phyloP scores from a whole-genome alignment of 2,113 vertebrate species.

The Prietella phreatophila region DNA sequence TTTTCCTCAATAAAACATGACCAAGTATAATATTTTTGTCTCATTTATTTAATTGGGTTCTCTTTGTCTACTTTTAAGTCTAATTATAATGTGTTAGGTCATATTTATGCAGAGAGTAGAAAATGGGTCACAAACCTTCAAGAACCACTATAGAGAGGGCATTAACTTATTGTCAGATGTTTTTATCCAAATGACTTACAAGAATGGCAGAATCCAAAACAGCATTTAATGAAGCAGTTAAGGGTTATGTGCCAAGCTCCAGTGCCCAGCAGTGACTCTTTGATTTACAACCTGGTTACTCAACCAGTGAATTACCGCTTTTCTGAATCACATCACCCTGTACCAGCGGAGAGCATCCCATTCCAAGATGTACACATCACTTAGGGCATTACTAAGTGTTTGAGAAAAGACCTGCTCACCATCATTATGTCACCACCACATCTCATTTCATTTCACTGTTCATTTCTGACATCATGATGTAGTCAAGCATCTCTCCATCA shows the following conservation, averaged over 20 bases:
- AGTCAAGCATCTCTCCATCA: background rate
- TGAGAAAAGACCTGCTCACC: background rate
- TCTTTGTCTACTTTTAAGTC: no score
- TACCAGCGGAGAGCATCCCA: slow-evolving; percentile 3
- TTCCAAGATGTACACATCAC: background rate
- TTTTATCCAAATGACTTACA: background rate
- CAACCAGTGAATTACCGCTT: background rate
- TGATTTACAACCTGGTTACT: background rate
- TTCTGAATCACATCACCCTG: background rate
- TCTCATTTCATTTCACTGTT: background rate
- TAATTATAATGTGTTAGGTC: no score
- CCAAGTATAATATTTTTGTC: no score
- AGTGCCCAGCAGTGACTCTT: background rate
- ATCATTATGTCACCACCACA: background rate
- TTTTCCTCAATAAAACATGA: no score
- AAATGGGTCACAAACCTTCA: no score
- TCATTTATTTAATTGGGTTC: no score
- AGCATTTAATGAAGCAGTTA: slow-evolving; percentile 1
- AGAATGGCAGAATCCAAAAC: background rate
- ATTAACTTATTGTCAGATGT: background rate
- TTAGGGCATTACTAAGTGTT: background rate
- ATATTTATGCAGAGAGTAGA: no score
- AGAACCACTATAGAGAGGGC: background rate
- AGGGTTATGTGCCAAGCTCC: background rate
- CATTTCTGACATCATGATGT: background rate